Evolutionary conservation across 2,888 invertebrate genomes (phyloP).

Genomic region (Aphidoletes aphidimyza): DNA sequence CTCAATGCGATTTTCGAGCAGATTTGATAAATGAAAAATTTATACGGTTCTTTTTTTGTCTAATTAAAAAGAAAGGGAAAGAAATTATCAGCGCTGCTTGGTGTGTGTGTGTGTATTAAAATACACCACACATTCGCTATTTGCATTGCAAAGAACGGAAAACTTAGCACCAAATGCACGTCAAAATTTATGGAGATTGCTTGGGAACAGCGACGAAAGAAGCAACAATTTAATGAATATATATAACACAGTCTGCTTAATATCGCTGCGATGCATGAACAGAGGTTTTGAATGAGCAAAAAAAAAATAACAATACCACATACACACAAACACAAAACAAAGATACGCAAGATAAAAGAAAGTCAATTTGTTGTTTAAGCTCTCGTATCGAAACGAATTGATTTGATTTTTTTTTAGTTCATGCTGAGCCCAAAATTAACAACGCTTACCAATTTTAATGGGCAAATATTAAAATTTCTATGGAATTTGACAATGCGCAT

Average conservation of each 20-base stretch:
- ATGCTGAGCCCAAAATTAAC: no score
- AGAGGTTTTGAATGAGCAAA: neutral
- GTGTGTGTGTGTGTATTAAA: neutral
- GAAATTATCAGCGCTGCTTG: slow-evolving; percentile 26
- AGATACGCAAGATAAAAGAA: no score
- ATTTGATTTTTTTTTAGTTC: neutral
- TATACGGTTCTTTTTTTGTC: slow-evolving; percentile 46
- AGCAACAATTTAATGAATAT: slow-evolving; percentile 11
- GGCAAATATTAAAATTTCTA: neutral
- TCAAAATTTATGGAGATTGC: slow-evolving; percentile 31
- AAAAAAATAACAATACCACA: no score
- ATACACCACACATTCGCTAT: neutral
- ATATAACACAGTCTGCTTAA: neutral
- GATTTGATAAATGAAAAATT: slow-evolving; percentile 42
- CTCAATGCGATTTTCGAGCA: slow-evolving; percentile 3
- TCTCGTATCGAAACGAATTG: no score
- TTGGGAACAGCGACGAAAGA: neutral
- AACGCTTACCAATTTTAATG: no score
- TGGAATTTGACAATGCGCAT: neutral
- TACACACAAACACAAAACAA: neutral
- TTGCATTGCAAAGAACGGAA: no score
- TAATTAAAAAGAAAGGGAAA: slow-evolving; percentile 43
- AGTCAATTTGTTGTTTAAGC: no score
- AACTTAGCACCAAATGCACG: neutral
- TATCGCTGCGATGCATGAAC: neutral